Conservation (phyloP, 1,140 invertebrate species). For the Bombus impatiens region DNA sequence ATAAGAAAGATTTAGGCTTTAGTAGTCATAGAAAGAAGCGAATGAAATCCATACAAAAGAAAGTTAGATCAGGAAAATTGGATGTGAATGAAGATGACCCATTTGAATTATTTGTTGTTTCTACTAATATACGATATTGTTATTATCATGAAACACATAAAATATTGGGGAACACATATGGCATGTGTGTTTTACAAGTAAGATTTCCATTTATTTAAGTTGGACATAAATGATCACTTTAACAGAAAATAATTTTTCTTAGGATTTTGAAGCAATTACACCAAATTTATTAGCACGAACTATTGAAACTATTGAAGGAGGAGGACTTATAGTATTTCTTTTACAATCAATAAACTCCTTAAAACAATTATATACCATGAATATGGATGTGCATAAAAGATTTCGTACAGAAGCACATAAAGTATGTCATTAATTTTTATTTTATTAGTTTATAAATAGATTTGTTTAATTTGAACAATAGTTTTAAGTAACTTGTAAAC, state of each 20-base stretch:
- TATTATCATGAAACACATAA: slow-evolving; percentile 99
- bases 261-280: slow-evolving; percentile 99
- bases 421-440: slow-evolving; percentile 50
- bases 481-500: too few relatives aligned
- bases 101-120: slow-evolving; percentile 98
- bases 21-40: slow-evolving; percentile 97
- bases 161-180: slow-evolving; percentile 98
- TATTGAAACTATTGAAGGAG: slow-evolving; percentile 99
- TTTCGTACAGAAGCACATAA: slow-evolving; percentile 96
- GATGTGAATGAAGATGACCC: slow-evolving; percentile 97
- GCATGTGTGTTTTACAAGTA: slow-evolving; percentile 97
- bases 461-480: background rate
- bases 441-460: background rate
- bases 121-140: slow-evolving; percentile 98
- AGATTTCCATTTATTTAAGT: slow-evolving; percentile 31
- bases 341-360: slow-evolving; percentile 93
- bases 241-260: slow-evolving; percentile 64
- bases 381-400: slow-evolving; percentile 99
- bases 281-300: slow-evolving; percentile 98
- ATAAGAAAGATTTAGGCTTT: slow-evolving; percentile 98
- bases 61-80: slow-evolving; percentile 94
- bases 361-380: slow-evolving; percentile 97
- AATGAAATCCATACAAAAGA: slow-evolving; percentile 93
- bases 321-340: slow-evolving; percentile 95
- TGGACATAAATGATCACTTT: background rate